Evolutionary conservation across 30 jellyfish, hydroid and myxozoan genomes (phyloP).

Genomic region (Aurelia aurita): DNA sequence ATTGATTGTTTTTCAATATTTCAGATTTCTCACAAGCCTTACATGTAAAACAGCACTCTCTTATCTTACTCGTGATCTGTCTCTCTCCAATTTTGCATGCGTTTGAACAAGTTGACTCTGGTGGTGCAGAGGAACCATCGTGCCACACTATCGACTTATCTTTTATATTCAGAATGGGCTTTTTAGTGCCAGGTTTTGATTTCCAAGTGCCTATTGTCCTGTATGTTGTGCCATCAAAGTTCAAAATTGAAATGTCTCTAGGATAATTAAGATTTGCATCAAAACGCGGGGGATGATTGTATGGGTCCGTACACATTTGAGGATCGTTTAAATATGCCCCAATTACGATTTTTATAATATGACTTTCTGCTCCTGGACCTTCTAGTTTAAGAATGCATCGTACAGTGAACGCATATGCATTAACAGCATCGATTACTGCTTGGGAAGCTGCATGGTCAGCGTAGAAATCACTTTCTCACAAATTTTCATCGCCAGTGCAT

Average conservation of each 20-base stretch:
- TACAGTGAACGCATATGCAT: not conserved
- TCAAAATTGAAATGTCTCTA: not conserved
- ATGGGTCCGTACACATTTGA: not conserved
- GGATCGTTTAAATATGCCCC: no score
- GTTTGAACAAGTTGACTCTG: slow-evolving; percentile 42
- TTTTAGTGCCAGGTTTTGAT: not conserved
- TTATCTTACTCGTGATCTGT: not conserved
- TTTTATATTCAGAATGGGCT: not conserved
- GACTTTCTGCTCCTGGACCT: no score
- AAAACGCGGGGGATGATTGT: not conserved
- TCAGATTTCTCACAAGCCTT: slow-evolving; percentile 25
- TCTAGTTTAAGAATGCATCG: not conserved
- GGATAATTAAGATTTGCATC: not conserved
- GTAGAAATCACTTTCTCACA: slow-evolving; percentile 1
- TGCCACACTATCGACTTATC: slow-evolving; percentile 5
- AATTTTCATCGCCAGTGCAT: slow-evolving; percentile 25
- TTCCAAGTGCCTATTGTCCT: slow-evolving; percentile 9
- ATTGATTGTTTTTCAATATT: slow-evolving; percentile 32
- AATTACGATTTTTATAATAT: not conserved
- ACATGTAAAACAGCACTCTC: slow-evolving; percentile 66
- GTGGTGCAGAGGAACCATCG: not conserved
- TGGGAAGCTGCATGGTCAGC: not conserved
- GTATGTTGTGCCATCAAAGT: slow-evolving; percentile 4
- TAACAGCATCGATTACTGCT: slow-evolving; percentile 17
- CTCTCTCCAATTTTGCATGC: slow-evolving; percentile 51